A percentile compares a stretch with the other conserved stretches of the same genome.
Conservation (phyloP, 2,888 invertebrate species). For the Agrypnus murinus region DNA sequence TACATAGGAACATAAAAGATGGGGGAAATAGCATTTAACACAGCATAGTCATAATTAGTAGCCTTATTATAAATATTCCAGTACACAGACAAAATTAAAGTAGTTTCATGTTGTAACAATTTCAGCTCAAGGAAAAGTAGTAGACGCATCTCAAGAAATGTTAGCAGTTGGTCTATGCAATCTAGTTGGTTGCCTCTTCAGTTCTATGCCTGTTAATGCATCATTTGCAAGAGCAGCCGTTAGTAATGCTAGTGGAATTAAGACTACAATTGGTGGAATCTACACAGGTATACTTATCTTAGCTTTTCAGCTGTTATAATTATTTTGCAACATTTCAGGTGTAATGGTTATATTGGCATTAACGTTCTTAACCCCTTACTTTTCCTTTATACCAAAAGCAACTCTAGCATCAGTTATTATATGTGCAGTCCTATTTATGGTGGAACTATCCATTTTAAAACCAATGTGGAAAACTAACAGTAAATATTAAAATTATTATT, state of each 20-base stretch:
- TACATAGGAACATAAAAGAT: no score
- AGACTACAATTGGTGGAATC: slow-evolving; percentile 83
- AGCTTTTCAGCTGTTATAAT: background rate
- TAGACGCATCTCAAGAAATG: slow-evolving; percentile 89
- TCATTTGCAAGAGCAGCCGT: slow-evolving; percentile 86
- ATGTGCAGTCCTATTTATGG: slow-evolving; percentile 85
- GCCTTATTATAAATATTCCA: no score
- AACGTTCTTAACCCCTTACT: slow-evolving; percentile 82
- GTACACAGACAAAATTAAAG: no score
- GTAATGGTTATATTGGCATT: slow-evolving; percentile 82
- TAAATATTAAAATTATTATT: slow-evolving; percentile 63
- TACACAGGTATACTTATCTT: slow-evolving; percentile 76
- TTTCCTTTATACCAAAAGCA: slow-evolving; percentile 82
- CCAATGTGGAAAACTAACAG: slow-evolving; percentile 79
- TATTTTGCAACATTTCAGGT: slow-evolving; percentile 72
- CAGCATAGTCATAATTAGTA: no score
- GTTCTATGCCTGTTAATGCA: slow-evolving; percentile 85
- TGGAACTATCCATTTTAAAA: slow-evolving; percentile 77
- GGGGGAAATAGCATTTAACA: no score
- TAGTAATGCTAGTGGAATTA: slow-evolving; percentile 86
- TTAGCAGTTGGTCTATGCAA: slow-evolving; percentile 85
- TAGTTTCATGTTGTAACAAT: no score
- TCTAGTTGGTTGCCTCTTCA: slow-evolving; percentile 82
- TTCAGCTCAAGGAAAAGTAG: slow-evolving; percentile 78
- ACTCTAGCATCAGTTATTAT: slow-evolving; percentile 84